phyloP scores from a whole-genome alignment of 1,140 invertebrate genomes.

The Calycopis cecrops region DNA sequence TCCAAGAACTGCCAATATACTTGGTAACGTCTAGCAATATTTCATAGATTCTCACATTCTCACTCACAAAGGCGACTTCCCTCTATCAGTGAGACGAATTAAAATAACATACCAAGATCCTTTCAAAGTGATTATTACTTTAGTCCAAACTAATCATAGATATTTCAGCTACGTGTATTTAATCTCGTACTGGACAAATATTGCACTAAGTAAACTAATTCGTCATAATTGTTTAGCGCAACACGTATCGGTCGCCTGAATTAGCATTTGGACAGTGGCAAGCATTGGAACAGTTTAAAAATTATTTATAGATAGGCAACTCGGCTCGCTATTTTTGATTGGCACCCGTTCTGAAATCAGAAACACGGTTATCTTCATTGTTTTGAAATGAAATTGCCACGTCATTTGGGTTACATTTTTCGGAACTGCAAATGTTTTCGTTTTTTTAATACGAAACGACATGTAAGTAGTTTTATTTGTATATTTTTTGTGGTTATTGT shows the following conservation, averaged over 20 bases:
- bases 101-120: too few relatives aligned
- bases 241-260: conserved; percentile 36
- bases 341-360: conserved; percentile 47
- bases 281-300: conserved; percentile 39
- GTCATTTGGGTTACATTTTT: conserved; percentile 41
- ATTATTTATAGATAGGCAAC: conserved; percentile 59
- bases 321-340: conserved; percentile 58
- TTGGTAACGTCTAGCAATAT: too few relatives aligned
- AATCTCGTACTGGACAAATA: conserved; percentile 3
- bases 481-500: too few relatives aligned
- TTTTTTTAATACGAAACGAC: conserved; percentile 33
- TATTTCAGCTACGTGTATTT: too few relatives aligned
- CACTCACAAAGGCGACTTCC: too few relatives aligned
- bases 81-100: too few relatives aligned
- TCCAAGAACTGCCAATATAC: too few relatives aligned
- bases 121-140: too few relatives aligned
- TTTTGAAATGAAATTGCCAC: conserved; percentile 34
- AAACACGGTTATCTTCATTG: conserved; percentile 47
- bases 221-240: conserved; percentile 14
- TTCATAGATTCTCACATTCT: too few relatives aligned
- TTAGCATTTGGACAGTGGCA: conserved; percentile 45
- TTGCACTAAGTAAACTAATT: conserved; percentile 26
- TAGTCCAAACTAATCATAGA: too few relatives aligned
- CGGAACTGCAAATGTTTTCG: conserved; percentile 30
- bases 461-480: conserved; percentile 32